These are phyloP conservation scores for Paramormyrops kingsleyae DNA, from an alignment of 2,113 vertebrate genomes.

Conservation along the genomic window DNA sequence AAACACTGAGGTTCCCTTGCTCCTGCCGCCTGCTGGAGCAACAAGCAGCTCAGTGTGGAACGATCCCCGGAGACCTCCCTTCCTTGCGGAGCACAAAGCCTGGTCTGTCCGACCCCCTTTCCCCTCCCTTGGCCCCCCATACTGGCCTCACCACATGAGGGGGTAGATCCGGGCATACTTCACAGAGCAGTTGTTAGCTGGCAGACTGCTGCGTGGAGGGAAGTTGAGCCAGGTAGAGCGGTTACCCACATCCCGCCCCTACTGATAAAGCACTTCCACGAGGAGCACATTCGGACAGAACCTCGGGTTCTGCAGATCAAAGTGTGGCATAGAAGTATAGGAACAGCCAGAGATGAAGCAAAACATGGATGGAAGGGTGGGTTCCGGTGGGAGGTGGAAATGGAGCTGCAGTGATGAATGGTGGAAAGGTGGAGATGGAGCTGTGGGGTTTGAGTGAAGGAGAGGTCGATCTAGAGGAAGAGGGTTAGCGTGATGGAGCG, in stretches of 20 bases:
- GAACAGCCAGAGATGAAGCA: constrained; percentile 31
- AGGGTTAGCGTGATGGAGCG: not conserved
- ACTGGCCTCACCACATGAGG: constrained; percentile 22
- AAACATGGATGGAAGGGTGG: not conserved
- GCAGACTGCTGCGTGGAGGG: constrained; percentile 58
- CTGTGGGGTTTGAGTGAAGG: too few species aligned
- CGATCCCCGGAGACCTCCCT: constrained; percentile 11
- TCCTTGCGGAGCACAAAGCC: constrained; percentile 53
- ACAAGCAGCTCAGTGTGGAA: constrained; percentile 46
- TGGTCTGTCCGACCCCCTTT: constrained; percentile 54
- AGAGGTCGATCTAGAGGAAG: not conserved
- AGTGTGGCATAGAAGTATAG: constrained; percentile 48
- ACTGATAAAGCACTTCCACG: constrained; percentile 98
- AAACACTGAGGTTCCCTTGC: constrained; percentile 38
- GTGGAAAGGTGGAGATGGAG: not conserved
- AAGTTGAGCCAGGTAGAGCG: constrained; percentile 66
- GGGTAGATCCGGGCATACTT: constrained; percentile 47
- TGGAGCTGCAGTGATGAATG: too few species aligned
- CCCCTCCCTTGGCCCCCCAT: constrained; percentile 28
- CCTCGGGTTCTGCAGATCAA: constrained; percentile 65
- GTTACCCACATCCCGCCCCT: constrained; percentile 82
- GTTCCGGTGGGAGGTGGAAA: not conserved
- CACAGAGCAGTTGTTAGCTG: constrained; percentile 75
- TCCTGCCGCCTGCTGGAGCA: constrained; percentile 44
- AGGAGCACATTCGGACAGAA: constrained; percentile 61